These are phyloP conservation scores for Cryptotermes secundus DNA, from an alignment of 1,140 invertebrate genomes.

Conservation along the genomic window DNA sequence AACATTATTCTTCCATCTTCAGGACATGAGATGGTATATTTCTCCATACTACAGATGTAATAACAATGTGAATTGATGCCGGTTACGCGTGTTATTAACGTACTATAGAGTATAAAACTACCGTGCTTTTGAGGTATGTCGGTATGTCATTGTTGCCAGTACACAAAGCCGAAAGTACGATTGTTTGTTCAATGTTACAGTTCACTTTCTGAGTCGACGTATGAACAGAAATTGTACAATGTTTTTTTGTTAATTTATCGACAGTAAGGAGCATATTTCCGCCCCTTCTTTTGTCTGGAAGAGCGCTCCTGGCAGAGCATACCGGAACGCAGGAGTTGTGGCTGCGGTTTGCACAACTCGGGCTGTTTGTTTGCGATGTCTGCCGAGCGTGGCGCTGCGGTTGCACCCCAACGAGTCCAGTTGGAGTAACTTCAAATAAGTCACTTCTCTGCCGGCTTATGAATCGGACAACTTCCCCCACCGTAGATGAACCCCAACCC, in stretches of 20 bases:
- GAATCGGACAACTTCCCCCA: background rate
- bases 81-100: no score
- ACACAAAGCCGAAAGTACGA: no score
- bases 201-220: no score
- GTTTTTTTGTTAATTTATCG: slow-evolving; percentile 2
- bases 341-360: background rate
- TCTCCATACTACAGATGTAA: no score
- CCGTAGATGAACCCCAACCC: background rate
- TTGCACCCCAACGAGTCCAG: slow-evolving; percentile 12
- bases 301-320: background rate
- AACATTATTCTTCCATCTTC: no score
- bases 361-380: slow-evolving; percentile 6
- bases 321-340: slow-evolving; percentile 9
- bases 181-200: no score
- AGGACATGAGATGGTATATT: no score
- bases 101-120: no score
- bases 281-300: background rate
- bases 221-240: background rate
- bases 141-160: no score
- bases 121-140: no score
- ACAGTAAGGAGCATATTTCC: background rate
- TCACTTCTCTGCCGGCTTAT: slow-evolving; percentile 10
- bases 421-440: slow-evolving; percentile 14
- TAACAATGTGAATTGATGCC: no score
- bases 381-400: slow-evolving; percentile 13